Evolutionary conservation across 2,113 vertebrate species (phyloP).

Genomic region (Chionis minor): DNA sequence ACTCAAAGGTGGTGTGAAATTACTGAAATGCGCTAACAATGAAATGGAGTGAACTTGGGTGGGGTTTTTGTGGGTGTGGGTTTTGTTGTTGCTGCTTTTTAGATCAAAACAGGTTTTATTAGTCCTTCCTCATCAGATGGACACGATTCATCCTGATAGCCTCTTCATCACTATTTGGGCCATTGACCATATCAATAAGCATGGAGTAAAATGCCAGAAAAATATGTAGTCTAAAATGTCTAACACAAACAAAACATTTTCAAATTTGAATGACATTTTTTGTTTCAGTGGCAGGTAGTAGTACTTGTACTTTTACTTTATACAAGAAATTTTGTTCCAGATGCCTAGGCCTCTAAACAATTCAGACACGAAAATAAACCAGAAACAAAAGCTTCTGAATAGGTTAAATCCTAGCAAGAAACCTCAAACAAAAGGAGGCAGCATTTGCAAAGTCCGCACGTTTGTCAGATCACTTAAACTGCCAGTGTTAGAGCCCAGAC

Average conservation of each 20-base stretch:
- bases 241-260: neutral
- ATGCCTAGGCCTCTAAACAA: neutral
- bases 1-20: neutral
- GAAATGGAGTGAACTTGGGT: neutral
- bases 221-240: neutral
- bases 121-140: neutral
- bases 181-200: neutral
- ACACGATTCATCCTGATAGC: accelerated
- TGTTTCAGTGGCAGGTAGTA: neutral
- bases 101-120: neutral
- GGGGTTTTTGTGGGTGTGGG: neutral
- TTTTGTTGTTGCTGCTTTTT: neutral
- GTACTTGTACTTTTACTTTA: neutral
- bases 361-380: neutral
- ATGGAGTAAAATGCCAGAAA: neutral
- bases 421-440: neutral
- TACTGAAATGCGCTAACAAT: neutral
- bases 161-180: neutral
- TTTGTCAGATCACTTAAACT: neutral
- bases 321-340: neutral
- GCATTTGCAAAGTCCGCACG: neutral
- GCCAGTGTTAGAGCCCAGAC: neutral
- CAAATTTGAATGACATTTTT: neutral
- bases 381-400: neutral
- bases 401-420: neutral